A percentile compares a stretch with the other conserved stretches of the same genome.
Evolutionary conservation across 1,140 invertebrate genomes (phyloP).

Genomic region (Drosophila arawakana): DNA sequence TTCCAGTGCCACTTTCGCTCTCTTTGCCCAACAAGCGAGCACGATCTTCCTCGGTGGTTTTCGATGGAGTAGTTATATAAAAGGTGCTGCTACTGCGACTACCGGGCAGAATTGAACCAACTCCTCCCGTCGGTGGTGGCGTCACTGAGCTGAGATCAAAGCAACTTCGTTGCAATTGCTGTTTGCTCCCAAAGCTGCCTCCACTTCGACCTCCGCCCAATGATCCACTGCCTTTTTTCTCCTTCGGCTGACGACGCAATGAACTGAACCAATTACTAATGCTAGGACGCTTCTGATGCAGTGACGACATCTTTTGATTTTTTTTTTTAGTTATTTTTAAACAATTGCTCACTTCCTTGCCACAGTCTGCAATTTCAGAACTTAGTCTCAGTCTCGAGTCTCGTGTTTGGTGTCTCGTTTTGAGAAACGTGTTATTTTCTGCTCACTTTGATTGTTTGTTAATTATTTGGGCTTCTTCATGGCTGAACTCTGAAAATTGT

Average conservation of each 20-base stretch:
- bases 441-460: slow-evolving; percentile 16
- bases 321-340: slow-evolving; percentile 9
- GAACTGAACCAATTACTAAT: slow-evolving; percentile 92
- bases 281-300: slow-evolving; percentile 86
- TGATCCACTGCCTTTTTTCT: slow-evolving; percentile 72
- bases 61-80: slow-evolving; percentile 40
- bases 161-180: slow-evolving; percentile 83
- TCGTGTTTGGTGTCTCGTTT: slow-evolving; percentile 12
- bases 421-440: slow-evolving; percentile 29
- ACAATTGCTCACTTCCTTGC: slow-evolving; percentile 58
- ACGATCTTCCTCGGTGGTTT: slow-evolving; percentile 56
- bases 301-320: slow-evolving; percentile 53
- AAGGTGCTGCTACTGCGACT: slow-evolving; percentile 68
- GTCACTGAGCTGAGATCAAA: slow-evolving; percentile 69
- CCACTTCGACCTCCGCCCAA: slow-evolving; percentile 33
- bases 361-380: slow-evolving; percentile 9
- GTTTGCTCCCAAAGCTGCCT: slow-evolving; percentile 64
- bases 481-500: slow-evolving; percentile 53
- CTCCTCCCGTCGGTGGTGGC: background rate
- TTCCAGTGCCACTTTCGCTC: slow-evolving; percentile 2
- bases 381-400: slow-evolving; percentile 18
- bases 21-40: slow-evolving; percentile 37
- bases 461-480: slow-evolving; percentile 58
- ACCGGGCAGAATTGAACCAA: slow-evolving; percentile 6
- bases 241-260: slow-evolving; percentile 87